These are phyloP conservation scores for Nephrotoma guestfalica DNA, from an alignment of 2,888 invertebrate species.

Conservation along the genomic window DNA sequence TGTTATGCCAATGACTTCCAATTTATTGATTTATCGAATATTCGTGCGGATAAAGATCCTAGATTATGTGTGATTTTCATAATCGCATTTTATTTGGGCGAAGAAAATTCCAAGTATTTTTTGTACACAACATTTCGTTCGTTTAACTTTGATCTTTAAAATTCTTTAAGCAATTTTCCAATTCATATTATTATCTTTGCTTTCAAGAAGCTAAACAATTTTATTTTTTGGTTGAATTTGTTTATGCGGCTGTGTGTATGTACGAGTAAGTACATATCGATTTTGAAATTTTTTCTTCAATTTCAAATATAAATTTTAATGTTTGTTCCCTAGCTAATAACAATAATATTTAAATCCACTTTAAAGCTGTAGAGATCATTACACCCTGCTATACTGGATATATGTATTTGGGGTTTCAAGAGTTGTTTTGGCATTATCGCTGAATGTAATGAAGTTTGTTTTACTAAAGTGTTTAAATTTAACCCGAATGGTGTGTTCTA, in stretches of 20 bases:
- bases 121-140: background rate
- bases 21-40: background rate
- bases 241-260: background rate
- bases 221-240: background rate
- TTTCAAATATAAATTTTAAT: background rate
- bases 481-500: too few relatives aligned
- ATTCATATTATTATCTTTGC: background rate
- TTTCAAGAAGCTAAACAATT: background rate
- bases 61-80: background rate
- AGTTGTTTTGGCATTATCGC: too few relatives aligned
- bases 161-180: background rate
- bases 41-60: background rate
- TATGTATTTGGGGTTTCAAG: too few relatives aligned
- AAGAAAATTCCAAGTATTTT: background rate
- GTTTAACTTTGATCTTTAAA: background rate
- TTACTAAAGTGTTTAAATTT: too few relatives aligned
- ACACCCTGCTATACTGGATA: background rate
- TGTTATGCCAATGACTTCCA: background rate
- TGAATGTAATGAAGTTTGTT: too few relatives aligned
- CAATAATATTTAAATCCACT: background rate
- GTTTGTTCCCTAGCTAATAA: background rate
- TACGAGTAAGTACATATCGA: background rate
- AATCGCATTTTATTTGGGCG: background rate
- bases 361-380: background rate
- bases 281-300: background rate